Conservation (phyloP, 2,888 invertebrate genomes). For the Piscicola geometra region DNA sequence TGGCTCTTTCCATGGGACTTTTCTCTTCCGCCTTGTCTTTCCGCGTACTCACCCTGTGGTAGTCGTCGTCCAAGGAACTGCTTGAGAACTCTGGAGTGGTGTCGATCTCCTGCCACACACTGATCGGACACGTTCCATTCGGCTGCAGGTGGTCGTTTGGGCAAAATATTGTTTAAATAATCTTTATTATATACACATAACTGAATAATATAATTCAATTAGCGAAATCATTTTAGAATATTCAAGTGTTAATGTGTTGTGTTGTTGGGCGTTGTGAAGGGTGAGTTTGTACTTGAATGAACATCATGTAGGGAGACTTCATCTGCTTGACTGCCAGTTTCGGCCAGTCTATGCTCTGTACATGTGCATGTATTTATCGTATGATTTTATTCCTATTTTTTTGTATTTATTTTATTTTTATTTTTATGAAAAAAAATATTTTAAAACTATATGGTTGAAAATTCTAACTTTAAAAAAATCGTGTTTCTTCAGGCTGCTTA, state of each 20-base stretch:
- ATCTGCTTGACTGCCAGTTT: background rate
- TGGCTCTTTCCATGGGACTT: background rate
- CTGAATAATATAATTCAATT: too few species aligned
- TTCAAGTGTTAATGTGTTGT: too few species aligned
- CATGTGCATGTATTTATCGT: background rate
- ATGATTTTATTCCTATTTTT: background rate
- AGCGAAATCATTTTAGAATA: too few species aligned
- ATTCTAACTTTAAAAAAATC: background rate
- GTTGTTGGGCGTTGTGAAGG: too few species aligned
- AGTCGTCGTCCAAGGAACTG: background rate
- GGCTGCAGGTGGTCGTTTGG: background rate
- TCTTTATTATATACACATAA: too few species aligned
- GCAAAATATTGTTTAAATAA: too few species aligned
- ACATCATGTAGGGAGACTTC: conserved; percentile 10
- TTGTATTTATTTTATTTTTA: background rate
- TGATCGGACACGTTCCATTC: background rate
- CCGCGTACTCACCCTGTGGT: background rate
- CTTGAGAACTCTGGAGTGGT: background rate
- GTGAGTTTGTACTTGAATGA: background rate
- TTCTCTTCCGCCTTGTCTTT: too few species aligned
- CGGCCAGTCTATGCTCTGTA: conserved; percentile 27
- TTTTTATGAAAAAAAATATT: background rate
- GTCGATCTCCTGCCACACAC: conserved; percentile 5
- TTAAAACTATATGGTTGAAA: background rate
- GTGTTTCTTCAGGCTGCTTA: background rate